Evolutionary conservation across 2,888 invertebrate species (phyloP), one percentile per base, ranked within the genome.

Genomic region (Lasioglossum zephyrum): DNA sequence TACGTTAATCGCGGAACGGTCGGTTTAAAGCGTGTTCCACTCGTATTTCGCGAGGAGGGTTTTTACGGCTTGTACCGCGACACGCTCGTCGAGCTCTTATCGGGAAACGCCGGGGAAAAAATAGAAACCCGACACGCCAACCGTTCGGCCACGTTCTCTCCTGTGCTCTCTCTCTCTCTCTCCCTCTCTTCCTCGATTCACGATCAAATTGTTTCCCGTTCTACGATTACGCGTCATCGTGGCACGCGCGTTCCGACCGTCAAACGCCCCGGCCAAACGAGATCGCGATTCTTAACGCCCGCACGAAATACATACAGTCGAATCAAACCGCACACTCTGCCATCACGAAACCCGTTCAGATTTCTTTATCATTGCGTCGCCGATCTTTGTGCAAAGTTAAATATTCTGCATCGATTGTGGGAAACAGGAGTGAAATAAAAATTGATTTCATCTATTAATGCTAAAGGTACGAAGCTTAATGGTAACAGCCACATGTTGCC

Each of bases 1-100:
- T 93, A 94, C 93, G 92, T 90, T 92, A 92, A 94, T 94, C 91
- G 88, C 83, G 75, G 70, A 86, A 87, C 91, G 84, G 87, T 76
- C 74, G 88, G 87, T 91, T 88, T 89, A 88, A 84, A 66, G 69
- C 77, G 69, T 80, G 88, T 77, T 85, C 80, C 79, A 76, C 73
- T 78, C 81, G 86, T 89, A 84, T 87, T 89, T 84, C 77, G 85
- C 85, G 73, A 41, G 75, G 47, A 72, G 75, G 66, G 85, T 79
- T 87, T 87, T 89, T 89, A 89, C 85, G 84, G 77, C 84, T 83
- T 75, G 73, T 75, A 77, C 80, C 80, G 81, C 87, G 87, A 87
- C 87, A 87, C 87, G 87, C 84, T 87, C 72, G 87, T 84, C 84
- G 84, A 76, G 76, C 57, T 74, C 85, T 88, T 88, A 87, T 88